These are phyloP conservation scores for Dolomedes plantarius DNA, from an alignment of 2,888 invertebrate genomes.

Conservation along the genomic window DNA sequence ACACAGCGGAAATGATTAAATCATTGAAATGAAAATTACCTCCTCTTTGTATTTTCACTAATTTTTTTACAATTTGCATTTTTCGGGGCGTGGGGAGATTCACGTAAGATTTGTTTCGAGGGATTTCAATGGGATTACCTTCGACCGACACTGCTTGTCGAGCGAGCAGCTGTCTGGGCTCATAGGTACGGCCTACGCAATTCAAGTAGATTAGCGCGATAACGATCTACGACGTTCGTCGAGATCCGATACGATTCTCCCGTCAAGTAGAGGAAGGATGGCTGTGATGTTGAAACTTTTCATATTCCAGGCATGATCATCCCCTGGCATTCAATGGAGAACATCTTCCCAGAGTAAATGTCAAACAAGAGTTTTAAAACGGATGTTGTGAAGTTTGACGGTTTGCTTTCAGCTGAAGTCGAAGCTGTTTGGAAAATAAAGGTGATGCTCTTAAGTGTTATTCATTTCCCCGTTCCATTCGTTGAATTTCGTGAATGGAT, in stretches of 20 bases:
- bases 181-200: background rate
- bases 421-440: too few relatives aligned
- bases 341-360: background rate
- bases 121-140: background rate
- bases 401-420: too few relatives aligned
- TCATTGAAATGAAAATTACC: too few relatives aligned
- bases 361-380: background rate
- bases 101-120: background rate
- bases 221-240: conserved; percentile 5
- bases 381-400: background rate
- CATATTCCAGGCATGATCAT: conserved; percentile 8
- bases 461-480: too few relatives aligned
- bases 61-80: too few relatives aligned
- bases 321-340: background rate
- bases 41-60: too few relatives aligned
- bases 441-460: too few relatives aligned
- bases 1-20: too few relatives aligned
- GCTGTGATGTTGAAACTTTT: background rate
- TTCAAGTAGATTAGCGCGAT: background rate
- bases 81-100: background rate
- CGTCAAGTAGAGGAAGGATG: background rate
- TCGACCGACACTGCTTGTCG: background rate
- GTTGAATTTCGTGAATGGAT: too few relatives aligned
- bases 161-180: background rate
- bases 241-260: background rate